Percentiles rank a stretch among this genome's conserved stretches.
Conservation (phyloP, 2,113 vertebrate species). For the Tragelaphus strepsiceros region DNA sequence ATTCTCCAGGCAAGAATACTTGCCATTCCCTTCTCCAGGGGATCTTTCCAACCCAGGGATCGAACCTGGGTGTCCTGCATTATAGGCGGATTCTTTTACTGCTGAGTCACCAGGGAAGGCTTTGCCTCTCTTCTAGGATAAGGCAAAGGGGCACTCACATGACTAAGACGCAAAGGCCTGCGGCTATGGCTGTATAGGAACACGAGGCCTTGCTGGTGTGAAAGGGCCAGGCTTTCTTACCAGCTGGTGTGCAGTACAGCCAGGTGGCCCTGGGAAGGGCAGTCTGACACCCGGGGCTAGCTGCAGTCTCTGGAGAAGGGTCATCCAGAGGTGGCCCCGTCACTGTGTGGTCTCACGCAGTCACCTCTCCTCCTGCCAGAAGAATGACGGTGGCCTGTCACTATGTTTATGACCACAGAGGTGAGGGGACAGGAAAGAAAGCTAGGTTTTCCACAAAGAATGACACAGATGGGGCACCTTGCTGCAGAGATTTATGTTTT, state of each 20-base stretch:
- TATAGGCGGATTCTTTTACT: neutral
- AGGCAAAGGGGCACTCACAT: neutral
- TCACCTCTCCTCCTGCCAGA: neutral
- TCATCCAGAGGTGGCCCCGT: neutral
- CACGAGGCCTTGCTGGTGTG: neutral
- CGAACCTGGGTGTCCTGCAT: neutral
- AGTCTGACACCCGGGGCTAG: neutral
- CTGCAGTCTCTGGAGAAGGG: neutral
- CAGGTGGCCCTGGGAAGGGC: neutral
- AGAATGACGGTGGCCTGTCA: neutral
- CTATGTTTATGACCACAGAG: neutral
- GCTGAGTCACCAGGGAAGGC: neutral
- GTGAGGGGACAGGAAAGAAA: neutral
- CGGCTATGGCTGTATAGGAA: rapidly evolving
- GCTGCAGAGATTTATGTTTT: neutral
- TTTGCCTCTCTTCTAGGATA: neutral
- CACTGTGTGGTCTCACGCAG: neutral
- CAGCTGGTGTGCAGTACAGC: rapidly evolving
- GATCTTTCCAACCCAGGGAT: neutral
- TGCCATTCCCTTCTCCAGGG: neutral
- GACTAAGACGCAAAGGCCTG: neutral
- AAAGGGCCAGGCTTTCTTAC: too few species aligned
- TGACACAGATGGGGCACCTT: neutral
- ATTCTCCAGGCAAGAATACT: neutral
- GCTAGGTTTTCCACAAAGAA: neutral